phyloP scores from a whole-genome alignment of 2,888 invertebrate species.

The Campaea margaritaria region DNA sequence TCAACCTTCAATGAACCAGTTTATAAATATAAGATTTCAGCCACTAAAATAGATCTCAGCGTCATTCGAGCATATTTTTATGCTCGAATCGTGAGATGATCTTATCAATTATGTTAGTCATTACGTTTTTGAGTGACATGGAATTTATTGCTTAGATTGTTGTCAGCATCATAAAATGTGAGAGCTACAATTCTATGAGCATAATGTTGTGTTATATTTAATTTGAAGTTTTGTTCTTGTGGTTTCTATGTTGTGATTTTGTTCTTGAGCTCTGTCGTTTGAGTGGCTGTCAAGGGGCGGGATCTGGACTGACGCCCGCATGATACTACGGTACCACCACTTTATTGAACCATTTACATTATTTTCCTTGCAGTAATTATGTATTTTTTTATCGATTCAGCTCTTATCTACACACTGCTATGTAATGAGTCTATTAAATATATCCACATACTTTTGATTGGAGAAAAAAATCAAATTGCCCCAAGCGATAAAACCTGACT shows the following conservation, averaged over 20 bases:
- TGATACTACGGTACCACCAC: constrained; percentile 58
- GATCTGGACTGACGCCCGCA: constrained; percentile 62
- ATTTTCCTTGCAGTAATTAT: background rate
- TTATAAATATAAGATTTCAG: constrained; percentile 26
- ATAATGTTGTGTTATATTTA: constrained; percentile 14
- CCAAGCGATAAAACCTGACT: no score
- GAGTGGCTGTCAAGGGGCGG: constrained; percentile 66
- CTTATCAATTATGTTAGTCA: constrained; percentile 16
- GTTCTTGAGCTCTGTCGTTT: constrained; percentile 60
- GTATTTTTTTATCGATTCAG: no score
- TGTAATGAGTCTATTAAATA: no score
- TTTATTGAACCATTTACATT: background rate
- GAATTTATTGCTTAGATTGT: constrained; percentile 28
- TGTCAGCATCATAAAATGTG: constrained; percentile 30
- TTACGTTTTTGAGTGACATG: constrained; percentile 11
- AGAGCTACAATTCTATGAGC: background rate
- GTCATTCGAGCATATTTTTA: constrained; percentile 24
- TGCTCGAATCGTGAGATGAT: constrained; percentile 17
- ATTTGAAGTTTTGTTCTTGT: constrained; percentile 33
- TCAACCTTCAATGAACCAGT: constrained; percentile 19
- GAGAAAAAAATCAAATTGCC: no score
- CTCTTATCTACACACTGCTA: no score
- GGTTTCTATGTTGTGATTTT: constrained; percentile 46
- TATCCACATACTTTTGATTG: no score
- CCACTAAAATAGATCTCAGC: constrained; percentile 27